Evolutionary conservation across 2,888 invertebrate genomes (phyloP).

Genomic region (Dinocampus coccinellae): DNA sequence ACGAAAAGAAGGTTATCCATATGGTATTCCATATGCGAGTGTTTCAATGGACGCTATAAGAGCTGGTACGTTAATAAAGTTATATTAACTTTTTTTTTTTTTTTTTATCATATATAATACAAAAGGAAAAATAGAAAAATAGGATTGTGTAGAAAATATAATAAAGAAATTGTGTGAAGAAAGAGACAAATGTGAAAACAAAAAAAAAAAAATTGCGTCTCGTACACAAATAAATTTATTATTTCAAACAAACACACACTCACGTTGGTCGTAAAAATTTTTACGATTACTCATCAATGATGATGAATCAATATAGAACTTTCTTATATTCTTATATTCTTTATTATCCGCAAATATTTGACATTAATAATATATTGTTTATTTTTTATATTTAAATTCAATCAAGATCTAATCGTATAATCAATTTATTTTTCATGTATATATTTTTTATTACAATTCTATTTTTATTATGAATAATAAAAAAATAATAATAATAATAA

Average conservation of each 20-base stretch:
- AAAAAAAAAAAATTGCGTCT: background rate
- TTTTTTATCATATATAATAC: background rate
- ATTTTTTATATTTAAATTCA: too few relatives aligned
- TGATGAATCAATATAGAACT: slow-evolving; percentile 4
- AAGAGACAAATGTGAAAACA: background rate
- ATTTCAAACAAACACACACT: too few relatives aligned
- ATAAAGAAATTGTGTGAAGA: background rate
- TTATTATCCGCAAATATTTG: background rate
- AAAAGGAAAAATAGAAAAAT: background rate
- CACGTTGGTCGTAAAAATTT: slow-evolving; percentile 4
- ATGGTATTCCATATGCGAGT: slow-evolving; percentile 92
- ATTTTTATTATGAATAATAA: too few relatives aligned
- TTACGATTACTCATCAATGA: background rate
- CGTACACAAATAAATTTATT: background rate
- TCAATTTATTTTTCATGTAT: too few relatives aligned
- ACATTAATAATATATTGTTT: slow-evolving; percentile 12
- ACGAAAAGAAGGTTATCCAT: slow-evolving; percentile 91
- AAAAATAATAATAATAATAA: too few relatives aligned
- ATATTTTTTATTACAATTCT: too few relatives aligned
- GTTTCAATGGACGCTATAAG: slow-evolving; percentile 90
- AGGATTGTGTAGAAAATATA: background rate
- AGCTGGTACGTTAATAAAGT: slow-evolving; percentile 75
- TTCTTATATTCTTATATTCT: background rate
- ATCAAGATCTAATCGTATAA: background rate
- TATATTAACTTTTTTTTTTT: background rate